Evolutionary conservation across 2,888 invertebrate genomes (phyloP), one percentile per base, ranked within the genome.

Genomic region (Archips xylosteana): DNA sequence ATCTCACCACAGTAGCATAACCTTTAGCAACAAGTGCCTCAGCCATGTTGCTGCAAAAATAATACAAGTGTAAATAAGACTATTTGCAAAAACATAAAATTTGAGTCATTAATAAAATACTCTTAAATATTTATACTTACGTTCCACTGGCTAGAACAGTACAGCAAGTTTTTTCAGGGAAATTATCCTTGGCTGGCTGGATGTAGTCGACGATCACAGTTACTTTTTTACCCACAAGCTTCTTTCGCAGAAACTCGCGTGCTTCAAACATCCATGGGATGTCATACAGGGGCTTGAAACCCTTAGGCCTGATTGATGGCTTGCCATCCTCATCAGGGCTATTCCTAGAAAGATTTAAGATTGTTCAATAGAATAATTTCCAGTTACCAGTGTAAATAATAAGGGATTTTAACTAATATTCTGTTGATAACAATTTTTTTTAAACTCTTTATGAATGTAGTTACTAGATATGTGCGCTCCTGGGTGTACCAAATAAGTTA

Each of bases 261-360:
- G 99, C 99, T 90, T 99, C 99, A 88, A 97, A 99, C 98, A 99
- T 98, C 96, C 98, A 99, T 1, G 99, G 99, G 85, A 99, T 97
- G 87, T 99, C 99, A 88, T 99, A 99, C 0, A 99, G 95, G 0
- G 99, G 98, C 82, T 98, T 96, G 78, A 93, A 97, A 76, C 96
- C 96, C 89, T 97, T 97, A 3, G 96, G 95, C 76, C 96, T 95
- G 13, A 96, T 95, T 0, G 95, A 92, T n/a, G 95, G 92, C 82
- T 97, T 97, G 15, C 95, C 96, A 79, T 96, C 96, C 67, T 97
- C 97, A 75, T 96, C 96, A 47, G 94, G 89, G 75, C 90, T 92
- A 78, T 94, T 95, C 83, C 86, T 91, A 78, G 73, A 54, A 47
- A 45, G 42, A 71, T 12, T 70, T 42, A 42, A 61, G 9, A 54